Conservation (phyloP, 2,888 invertebrate species). For the Ichneumoninae sp. region DNA sequence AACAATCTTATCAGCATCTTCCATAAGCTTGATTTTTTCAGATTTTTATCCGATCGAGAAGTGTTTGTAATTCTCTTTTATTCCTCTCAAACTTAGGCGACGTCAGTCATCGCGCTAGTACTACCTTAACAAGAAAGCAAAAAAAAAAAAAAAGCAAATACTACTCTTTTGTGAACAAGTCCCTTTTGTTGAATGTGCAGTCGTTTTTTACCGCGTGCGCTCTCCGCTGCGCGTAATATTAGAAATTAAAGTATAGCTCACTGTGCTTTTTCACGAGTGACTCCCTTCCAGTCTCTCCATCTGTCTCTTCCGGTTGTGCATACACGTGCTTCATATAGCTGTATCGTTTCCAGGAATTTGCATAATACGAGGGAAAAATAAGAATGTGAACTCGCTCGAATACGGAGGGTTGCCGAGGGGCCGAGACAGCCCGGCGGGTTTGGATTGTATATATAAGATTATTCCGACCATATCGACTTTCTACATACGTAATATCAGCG, state of each 20-base stretch:
- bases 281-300: neutral
- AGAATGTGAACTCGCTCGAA: constrained; percentile 48
- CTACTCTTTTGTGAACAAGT: too few species aligned
- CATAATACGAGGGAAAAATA: constrained; percentile 46
- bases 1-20: too few species aligned
- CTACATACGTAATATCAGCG: constrained; percentile 50
- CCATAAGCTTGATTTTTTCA: too few species aligned
- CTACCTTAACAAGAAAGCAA: too few species aligned
- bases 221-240: constrained; percentile 4
- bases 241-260: constrained; percentile 14
- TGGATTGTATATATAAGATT: constrained; percentile 30
- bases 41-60: too few species aligned
- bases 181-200: too few species aligned
- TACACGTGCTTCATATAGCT: neutral
- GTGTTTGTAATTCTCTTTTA: too few species aligned
- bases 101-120: too few species aligned
- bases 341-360: constrained; percentile 40
- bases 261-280: constrained; percentile 4
- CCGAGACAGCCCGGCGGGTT: neutral
- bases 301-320: neutral
- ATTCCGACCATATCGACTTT: constrained; percentile 53
- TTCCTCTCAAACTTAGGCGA: too few species aligned
- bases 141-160: too few species aligned
- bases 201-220: neutral
- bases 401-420: constrained; percentile 6